Conservation (phyloP, 2,888 invertebrate genomes). For the Xestobium rufovillosum region DNA sequence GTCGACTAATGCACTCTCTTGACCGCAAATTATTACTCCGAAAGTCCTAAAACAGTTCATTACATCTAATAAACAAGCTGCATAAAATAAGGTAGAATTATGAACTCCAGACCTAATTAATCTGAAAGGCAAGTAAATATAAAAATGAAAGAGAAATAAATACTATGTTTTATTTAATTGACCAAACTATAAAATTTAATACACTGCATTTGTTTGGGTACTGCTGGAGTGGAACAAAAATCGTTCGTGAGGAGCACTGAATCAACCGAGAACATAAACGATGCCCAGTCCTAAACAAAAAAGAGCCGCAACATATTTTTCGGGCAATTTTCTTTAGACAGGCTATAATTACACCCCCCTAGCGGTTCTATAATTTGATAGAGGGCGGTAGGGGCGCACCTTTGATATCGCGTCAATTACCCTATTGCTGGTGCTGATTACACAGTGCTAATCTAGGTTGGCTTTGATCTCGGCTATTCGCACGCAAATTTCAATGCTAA, state of each 20-base stretch:
- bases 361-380: slow-evolving; percentile 40
- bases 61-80: too few relatives aligned
- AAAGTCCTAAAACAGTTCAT: slow-evolving; percentile 12
- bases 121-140: too few relatives aligned
- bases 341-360: slow-evolving; percentile 42
- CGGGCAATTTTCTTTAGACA: slow-evolving; percentile 40
- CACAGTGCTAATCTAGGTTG: slow-evolving; percentile 3
- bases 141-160: too few relatives aligned
- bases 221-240: too few relatives aligned
- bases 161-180: too few relatives aligned
- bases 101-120: too few relatives aligned
- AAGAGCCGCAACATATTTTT: slow-evolving; percentile 35
- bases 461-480: slow-evolving; percentile 27
- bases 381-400: slow-evolving; percentile 39
- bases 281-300: slow-evolving; percentile 11
- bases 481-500: slow-evolving; percentile 26
- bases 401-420: slow-evolving; percentile 42
- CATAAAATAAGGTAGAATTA: too few relatives aligned
- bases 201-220: too few relatives aligned
- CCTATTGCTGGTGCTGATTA: slow-evolving; percentile 24
- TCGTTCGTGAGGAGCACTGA: too few relatives aligned
- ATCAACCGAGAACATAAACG: slow-evolving; percentile 10
- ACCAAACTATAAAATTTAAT: too few relatives aligned
- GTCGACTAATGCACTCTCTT: slow-evolving; percentile 14
- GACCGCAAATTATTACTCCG: slow-evolving; percentile 15